Base-by-base conservation (phyloP, 2,888 invertebrate genomes). In the Apamea sordens region DNA sequence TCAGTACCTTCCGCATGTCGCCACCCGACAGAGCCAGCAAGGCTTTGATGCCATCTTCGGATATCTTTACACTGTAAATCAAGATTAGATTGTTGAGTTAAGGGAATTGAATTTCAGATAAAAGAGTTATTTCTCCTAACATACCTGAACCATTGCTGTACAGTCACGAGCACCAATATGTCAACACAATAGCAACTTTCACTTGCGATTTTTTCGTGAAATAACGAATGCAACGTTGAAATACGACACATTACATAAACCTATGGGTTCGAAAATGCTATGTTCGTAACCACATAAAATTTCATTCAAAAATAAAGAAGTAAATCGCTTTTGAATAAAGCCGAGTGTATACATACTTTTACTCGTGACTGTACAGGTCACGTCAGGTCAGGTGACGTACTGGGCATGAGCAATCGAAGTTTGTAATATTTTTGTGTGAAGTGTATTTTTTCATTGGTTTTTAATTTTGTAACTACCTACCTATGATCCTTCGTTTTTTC, bases 1-100 rank as follows among this genome's bases (percentile, higher is more conserved):
- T 99, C 41, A 99, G 95, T 0, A 99, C 99, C 94, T 98, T 99
- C 88, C 99, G 97, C 99, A 99, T 99, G 95, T 99, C 99, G 21
- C 99, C 99, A 80, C 98, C 98, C 0, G 99, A 98, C 2, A 99
- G 97, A 0, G 98, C 98, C 84, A 99, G 97, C 8, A 99, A 94
- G 0, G 99, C 99, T 88, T 98, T 97, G 93, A 98, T 98, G 0
- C 99, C 99, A 96, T 99, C 99, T 83, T 98, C 98, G 0, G 98
- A 98, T 47, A 99, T 98, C 82, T 97, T 97, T 13, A 99, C 97
- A n/a, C 99, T 99, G 91, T 13, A 95, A 84, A 68, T 61, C 6
- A 64, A 64, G 4, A 59, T 47, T 36, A 59, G 41, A 21, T 47
- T 69, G 7, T 68, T 18, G 11, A 13, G 6, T 68, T 44, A 5